Percentiles rank a stretch among this genome's conserved stretches.
Conservation (phyloP, 64 coral and sea anemone species). For the Montipora capricornis region DNA sequence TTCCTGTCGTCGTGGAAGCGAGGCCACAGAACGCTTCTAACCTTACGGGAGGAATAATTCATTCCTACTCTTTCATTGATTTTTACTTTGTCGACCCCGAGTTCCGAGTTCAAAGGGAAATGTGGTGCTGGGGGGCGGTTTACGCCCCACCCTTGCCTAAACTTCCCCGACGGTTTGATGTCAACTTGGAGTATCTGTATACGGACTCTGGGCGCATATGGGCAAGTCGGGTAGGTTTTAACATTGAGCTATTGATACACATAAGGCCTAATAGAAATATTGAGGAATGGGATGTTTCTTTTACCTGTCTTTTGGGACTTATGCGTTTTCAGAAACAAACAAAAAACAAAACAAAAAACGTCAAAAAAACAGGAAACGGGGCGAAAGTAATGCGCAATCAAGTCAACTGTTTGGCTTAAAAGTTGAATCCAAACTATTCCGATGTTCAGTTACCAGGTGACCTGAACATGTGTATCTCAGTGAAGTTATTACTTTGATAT, state of each 20-base stretch:
- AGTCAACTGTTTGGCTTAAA: too few species aligned
- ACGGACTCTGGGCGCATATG: not conserved
- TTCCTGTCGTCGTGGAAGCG: conserved; percentile 31
- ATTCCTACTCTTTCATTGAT: conserved; percentile 29
- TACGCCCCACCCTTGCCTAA: conserved; percentile 10
- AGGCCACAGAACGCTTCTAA: not conserved
- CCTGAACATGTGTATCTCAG: too few species aligned
- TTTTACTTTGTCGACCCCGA: conserved; percentile 10
- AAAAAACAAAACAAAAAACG: too few species aligned
- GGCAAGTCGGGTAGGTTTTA: not conserved
- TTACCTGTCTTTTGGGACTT: too few species aligned
- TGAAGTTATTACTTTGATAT: too few species aligned
- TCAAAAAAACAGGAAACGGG: too few species aligned
- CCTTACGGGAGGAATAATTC: conserved; percentile 19
- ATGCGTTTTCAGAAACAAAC: too few species aligned
- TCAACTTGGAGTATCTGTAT: conserved; percentile 19
- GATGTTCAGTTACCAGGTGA: too few species aligned
- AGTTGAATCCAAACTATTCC: too few species aligned
- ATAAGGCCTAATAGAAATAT: not conserved
- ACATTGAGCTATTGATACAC: not conserved
- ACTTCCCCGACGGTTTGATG: conserved; percentile 21
- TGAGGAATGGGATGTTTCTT: too few species aligned
- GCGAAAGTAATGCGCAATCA: too few species aligned
- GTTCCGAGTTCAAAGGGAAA: conserved; percentile 8
- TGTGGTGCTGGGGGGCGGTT: conserved; percentile 10